Base-by-base conservation (phyloP, 2,888 invertebrate species). In the Agrotis ipsilon region DNA sequence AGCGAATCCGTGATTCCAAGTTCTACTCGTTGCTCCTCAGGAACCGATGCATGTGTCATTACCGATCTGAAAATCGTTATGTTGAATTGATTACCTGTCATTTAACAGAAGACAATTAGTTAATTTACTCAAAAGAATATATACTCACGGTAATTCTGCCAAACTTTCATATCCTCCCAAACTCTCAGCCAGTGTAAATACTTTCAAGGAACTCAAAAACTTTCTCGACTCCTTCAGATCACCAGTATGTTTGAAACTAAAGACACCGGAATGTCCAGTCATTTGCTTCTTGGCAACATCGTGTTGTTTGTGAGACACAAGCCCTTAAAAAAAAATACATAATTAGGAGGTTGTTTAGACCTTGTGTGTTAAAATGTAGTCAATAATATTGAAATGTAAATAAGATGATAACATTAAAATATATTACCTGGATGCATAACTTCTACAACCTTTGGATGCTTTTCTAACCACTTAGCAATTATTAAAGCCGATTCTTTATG, bases 41-140 rank as follows among this genome's bases (percentile, higher is more conserved):
- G 98, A 43, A 99, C 98, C 0, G 98, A 98, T 1, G 99, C 98
- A 90, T 99, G 99, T 0, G 99, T 99, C 99, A 99, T 99, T 39
- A 98, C 92, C 27, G 97, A 97, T 75, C 98, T 98, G 91, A 48
- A 96, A 94, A 87, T 32, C 11, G 14, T 71, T 52, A 61, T 46
- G 21, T 61, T 0, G 1, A 55, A 32, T 65, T 51, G 24, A 1
- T 24, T 49, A 76, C 4, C 3, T 14, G 5, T 39, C 13, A 24
- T 13, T 24, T n/a, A 3, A 2, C n/a, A 19, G 4, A 14, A 9
- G 16, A 19, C 6, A 11, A 11, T 45, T 55, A 27, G 3, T 18
- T 19, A 57, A 32, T 57, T 18, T 39, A 39, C 24, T 13, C 9
- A 18, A n/a, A 24, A 21, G 46, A 24, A 2, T 27, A 16, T 51